These are phyloP conservation scores for Chloropsis hardwickii DNA, from an alignment of 2,113 vertebrate genomes.

Conservation along the genomic window DNA sequence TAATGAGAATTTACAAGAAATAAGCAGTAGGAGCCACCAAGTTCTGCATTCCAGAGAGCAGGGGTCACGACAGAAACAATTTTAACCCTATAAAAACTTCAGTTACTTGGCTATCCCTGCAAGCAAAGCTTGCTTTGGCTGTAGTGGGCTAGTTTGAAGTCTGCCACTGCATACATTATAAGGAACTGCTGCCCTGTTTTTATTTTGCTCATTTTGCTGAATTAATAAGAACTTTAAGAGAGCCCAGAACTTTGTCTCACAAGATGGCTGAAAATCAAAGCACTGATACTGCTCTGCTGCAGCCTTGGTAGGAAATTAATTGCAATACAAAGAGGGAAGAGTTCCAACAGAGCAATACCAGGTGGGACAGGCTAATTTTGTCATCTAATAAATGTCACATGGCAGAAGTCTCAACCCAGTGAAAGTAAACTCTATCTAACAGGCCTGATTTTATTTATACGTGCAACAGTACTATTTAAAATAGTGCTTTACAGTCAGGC, in stretches of 20 bases:
- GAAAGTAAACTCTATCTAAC: not conserved
- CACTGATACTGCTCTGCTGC: not conserved
- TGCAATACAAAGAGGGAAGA: not conserved
- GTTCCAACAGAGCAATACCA: not conserved
- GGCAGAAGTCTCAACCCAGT: not conserved
- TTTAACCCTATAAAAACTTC: not conserved
- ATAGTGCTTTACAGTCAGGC: not conserved
- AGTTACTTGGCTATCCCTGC: not conserved
- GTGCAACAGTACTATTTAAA: not conserved
- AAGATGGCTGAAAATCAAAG: not conserved
- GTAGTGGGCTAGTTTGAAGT: not conserved
- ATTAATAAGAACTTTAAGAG: not conserved
- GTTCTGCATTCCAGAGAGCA: not conserved
- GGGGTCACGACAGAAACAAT: not conserved
- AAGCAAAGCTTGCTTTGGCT: not conserved
- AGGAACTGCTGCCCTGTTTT: not conserved
- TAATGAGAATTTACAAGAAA: conserved; percentile 5
- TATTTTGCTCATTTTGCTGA: not conserved
- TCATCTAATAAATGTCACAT: not conserved
- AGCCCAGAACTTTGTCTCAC: not conserved
- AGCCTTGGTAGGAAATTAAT: not conserved
- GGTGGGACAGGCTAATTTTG: not conserved
- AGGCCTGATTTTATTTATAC: not conserved
- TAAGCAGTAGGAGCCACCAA: not conserved
- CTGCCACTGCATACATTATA: not conserved